A percentile compares a stretch with the other conserved stretches of the same genome.
Evolutionary conservation across 2,797 vertebrate species (phyloP).

Genomic region (Micromesistius poutassou): DNA sequence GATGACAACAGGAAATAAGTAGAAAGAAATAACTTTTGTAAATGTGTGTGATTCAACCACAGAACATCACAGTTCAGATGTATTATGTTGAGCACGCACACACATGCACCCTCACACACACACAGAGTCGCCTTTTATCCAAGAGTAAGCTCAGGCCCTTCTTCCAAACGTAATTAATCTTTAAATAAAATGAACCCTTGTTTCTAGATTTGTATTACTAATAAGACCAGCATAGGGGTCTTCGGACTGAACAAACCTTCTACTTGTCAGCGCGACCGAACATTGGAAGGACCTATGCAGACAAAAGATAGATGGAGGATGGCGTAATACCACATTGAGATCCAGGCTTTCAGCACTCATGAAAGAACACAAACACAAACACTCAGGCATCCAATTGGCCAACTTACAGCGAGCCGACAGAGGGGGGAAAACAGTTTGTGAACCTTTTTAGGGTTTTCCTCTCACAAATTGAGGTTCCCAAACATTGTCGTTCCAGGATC

Average conservation of each 20-base stretch:
- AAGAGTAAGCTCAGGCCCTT: background rate
- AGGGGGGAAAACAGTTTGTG: background rate
- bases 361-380: background rate
- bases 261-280: background rate
- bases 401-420: too few relatives aligned
- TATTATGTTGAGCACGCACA: background rate
- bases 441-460: background rate
- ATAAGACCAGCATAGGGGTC: background rate
- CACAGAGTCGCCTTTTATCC: background rate
- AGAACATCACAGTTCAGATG: conserved; percentile 5
- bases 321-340: background rate
- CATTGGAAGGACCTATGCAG: background rate
- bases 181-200: too few relatives aligned
- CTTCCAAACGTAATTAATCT: too few relatives aligned
- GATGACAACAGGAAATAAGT: too few relatives aligned
- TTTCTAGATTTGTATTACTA: background rate
- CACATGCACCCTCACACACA: background rate
- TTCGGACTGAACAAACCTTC: background rate
- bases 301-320: background rate
- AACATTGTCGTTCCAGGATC: background rate
- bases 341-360: background rate
- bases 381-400: too few relatives aligned
- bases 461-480: background rate
- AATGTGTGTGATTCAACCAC: background rate
- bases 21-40: too few relatives aligned